Percentiles rank a stretch among this genome's conserved stretches.
These are phyloP conservation scores for Nephotettix cincticeps DNA, from an alignment of 1,140 invertebrate species.

Conservation along the genomic window DNA sequence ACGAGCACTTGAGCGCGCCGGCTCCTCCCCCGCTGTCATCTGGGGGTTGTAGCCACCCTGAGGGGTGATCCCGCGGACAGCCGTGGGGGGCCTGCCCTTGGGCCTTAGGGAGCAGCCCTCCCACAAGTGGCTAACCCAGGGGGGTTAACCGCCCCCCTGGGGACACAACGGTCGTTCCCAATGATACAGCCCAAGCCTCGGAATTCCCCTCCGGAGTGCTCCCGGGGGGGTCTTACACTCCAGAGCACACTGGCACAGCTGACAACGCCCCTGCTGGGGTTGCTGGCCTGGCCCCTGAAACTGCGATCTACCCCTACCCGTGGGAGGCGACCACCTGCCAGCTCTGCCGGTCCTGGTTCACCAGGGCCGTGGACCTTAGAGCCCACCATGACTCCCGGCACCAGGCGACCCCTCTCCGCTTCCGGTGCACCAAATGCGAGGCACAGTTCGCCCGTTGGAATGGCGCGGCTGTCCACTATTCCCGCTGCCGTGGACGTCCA, in stretches of 20 bases:
- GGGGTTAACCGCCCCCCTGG: background rate
- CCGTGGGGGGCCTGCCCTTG: too few relatives aligned
- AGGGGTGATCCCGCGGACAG: background rate
- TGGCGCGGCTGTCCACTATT: background rate
- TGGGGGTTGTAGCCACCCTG: background rate
- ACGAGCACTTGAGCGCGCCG: too few relatives aligned
- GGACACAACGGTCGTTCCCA: background rate
- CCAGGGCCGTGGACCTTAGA: background rate
- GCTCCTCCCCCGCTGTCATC: too few relatives aligned
- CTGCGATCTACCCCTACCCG: background rate
- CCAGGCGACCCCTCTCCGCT: background rate
- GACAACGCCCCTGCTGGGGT: background rate
- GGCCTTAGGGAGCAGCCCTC: background rate
- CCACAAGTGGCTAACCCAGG: background rate
- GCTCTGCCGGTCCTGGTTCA: constrained; percentile 1
- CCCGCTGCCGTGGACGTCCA: background rate
- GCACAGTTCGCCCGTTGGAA: background rate
- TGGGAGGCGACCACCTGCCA: background rate
- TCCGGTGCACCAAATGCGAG: background rate
- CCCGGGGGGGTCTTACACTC: too few relatives aligned
- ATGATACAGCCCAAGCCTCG: background rate
- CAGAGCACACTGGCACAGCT: background rate
- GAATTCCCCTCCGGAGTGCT: background rate
- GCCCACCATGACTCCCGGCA: background rate
- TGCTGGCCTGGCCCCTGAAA: background rate